Conservation (phyloP, 1,140 invertebrate species). For the Drosophila neocordata region DNA sequence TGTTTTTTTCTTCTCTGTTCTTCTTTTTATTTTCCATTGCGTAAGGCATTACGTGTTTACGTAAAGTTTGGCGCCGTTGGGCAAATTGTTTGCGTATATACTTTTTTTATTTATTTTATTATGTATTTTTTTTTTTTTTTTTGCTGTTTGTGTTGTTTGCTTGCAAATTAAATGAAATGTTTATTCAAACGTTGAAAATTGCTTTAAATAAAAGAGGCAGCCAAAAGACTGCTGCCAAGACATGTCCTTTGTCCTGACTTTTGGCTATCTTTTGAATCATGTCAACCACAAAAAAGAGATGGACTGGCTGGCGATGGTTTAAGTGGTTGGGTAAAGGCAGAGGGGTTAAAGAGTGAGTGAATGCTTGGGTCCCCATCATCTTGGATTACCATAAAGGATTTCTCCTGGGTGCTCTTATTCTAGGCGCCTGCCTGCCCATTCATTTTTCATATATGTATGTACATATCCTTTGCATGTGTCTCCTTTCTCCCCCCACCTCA, state of each 20-base stretch:
- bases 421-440: conserved; percentile 56
- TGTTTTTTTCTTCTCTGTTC: conserved; percentile 30
- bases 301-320: not conserved
- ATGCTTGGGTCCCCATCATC: conserved; percentile 36
- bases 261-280: conserved; percentile 75
- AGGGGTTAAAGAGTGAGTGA: no score
- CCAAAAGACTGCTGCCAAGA: conserved; percentile 63
- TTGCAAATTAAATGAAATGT: conserved; percentile 79
- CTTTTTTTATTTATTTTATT: conserved; percentile 70
- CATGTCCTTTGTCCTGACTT: conserved; percentile 65
- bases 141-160: conserved; percentile 69
- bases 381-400: conserved; percentile 79
- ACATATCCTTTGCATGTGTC: conserved; percentile 47
- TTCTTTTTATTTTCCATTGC: conserved; percentile 26
- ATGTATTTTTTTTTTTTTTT: conserved; percentile 56
- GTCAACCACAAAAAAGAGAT: conserved; percentile 71
- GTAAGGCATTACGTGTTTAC: conserved; percentile 70
- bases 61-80: conserved; percentile 67
- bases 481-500: conserved; percentile 2
- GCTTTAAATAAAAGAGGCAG: conserved; percentile 57
- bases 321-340: not conserved
- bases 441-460: conserved; percentile 63
- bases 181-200: conserved; percentile 80
- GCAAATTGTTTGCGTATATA: conserved; percentile 62
- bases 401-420: conserved; percentile 23